phyloP scores from a whole-genome alignment of 2,888 invertebrate species.

The Dasypolia templi region DNA sequence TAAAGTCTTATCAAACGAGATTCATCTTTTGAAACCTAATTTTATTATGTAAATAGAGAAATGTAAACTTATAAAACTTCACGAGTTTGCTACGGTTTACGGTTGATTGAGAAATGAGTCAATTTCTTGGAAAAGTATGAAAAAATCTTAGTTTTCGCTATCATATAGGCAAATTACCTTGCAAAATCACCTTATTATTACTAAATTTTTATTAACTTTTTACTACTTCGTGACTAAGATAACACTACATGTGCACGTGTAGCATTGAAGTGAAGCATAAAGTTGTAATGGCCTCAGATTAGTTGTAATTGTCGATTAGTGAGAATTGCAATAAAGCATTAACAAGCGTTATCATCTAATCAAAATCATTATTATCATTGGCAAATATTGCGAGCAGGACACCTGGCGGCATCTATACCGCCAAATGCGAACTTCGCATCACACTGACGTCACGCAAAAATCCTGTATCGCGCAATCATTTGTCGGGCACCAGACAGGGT shows the following conservation, averaged over 20 bases:
- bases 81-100: slow-evolving; percentile 1
- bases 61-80: background rate
- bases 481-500: too few relatives aligned
- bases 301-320: slow-evolving; percentile 1
- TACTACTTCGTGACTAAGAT: background rate
- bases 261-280: slow-evolving; percentile 7
- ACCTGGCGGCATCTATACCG: too few relatives aligned
- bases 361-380: background rate
- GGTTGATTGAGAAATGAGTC: slow-evolving; percentile 3
- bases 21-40: slow-evolving; percentile 31
- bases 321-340: background rate
- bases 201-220: background rate
- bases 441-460: too few relatives aligned
- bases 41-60: slow-evolving; percentile 19
- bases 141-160: background rate
- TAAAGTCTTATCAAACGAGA: slow-evolving; percentile 25
- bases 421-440: too few relatives aligned
- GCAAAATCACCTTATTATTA: background rate
- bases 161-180: background rate
- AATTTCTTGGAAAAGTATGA: background rate
- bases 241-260: slow-evolving; percentile 10
- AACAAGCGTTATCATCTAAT: background rate
- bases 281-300: background rate
- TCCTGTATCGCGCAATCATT: too few relatives aligned
- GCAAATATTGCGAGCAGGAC: background rate